phyloP scores from a whole-genome alignment of 2,797 vertebrate species.

The Xenops minutus region DNA sequence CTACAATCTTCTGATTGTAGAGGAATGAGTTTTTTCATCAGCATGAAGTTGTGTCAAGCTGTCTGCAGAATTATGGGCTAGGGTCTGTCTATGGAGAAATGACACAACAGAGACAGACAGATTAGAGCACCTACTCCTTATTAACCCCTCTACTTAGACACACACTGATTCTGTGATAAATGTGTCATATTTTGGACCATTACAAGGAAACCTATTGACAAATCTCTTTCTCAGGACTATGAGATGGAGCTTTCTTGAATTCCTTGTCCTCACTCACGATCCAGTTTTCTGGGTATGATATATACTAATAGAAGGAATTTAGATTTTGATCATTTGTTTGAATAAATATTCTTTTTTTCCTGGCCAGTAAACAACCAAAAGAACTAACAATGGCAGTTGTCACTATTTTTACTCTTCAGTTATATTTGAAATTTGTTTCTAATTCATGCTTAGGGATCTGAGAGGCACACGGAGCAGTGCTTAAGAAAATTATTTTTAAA shows the following conservation, averaged over 20 bases:
- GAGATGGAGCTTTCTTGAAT: neutral
- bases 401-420: neutral
- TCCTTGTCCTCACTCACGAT: neutral
- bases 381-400: neutral
- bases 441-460: neutral
- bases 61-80: neutral
- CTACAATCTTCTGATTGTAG: neutral
- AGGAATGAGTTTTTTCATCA: neutral
- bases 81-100: neutral
- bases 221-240: neutral
- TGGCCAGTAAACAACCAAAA: neutral
- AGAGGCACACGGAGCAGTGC: neutral
- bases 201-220: neutral
- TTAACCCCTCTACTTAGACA: neutral
- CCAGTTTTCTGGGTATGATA: neutral
- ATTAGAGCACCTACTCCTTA: neutral
- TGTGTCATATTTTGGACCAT: neutral
- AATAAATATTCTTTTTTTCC: neutral
- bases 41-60: neutral
- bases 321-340: neutral
- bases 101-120: neutral
- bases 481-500: neutral
- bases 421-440: neutral
- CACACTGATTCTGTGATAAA: neutral
- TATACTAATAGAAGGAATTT: neutral